Percentiles rank a stretch among this genome's conserved stretches.
phyloP scores from a whole-genome alignment of 2,888 invertebrate species.

The Oscheius onirici region DNA sequence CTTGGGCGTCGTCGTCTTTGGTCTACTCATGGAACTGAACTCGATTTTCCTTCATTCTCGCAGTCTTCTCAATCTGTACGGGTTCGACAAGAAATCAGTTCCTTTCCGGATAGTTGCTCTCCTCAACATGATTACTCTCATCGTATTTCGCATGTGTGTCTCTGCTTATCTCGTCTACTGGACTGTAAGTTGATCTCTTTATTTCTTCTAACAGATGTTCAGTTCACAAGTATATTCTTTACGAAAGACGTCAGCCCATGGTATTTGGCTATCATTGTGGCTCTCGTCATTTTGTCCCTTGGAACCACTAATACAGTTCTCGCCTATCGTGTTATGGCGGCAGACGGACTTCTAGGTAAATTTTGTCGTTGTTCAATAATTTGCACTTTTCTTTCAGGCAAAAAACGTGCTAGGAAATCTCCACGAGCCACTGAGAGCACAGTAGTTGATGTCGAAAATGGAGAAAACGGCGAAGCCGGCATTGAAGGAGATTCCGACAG shows the following conservation, averaged over 20 bases:
- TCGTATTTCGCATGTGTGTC: slow-evolving; percentile 67
- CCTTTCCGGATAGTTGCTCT: slow-evolving; percentile 66
- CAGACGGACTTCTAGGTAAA: slow-evolving; percentile 69
- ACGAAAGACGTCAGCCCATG: slow-evolving; percentile 38
- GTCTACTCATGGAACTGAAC: slow-evolving; percentile 70
- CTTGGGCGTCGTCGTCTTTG: slow-evolving; percentile 67
- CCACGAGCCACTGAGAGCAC: slow-evolving; percentile 41
- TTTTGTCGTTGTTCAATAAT: background rate
- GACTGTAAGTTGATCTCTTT: slow-evolving; percentile 38
- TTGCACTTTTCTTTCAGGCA: slow-evolving; percentile 36
- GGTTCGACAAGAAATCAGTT: slow-evolving; percentile 60
- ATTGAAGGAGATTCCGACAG: slow-evolving; percentile 11
- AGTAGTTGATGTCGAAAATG: slow-evolving; percentile 11
- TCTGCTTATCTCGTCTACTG: slow-evolving; percentile 65
- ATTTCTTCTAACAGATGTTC: background rate
- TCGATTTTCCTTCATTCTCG: slow-evolving; percentile 64
- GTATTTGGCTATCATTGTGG: slow-evolving; percentile 51
- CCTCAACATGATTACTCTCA: slow-evolving; percentile 66
- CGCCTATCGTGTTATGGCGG: slow-evolving; percentile 67
- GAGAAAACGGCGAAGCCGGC: background rate
- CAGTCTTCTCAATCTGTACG: slow-evolving; percentile 57
- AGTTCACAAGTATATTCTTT: slow-evolving; percentile 45
- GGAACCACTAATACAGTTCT: slow-evolving; percentile 65
- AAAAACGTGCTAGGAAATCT: slow-evolving; percentile 34
- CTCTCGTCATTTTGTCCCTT: slow-evolving; percentile 64